Conservation (phyloP, 2,797 vertebrate species). For the Characodon lateralis region DNA sequence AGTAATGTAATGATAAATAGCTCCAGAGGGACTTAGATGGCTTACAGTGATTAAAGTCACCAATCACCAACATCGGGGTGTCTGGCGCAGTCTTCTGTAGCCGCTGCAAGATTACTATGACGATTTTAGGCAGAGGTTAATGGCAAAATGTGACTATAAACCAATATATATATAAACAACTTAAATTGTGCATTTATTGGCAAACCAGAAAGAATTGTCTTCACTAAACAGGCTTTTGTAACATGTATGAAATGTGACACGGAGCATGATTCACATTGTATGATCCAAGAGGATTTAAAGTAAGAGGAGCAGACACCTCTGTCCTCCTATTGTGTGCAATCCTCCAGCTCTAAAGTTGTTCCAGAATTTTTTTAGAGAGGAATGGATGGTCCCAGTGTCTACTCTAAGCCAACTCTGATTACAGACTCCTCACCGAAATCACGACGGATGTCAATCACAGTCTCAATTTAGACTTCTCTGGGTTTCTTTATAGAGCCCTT, state of each 20-base stretch:
- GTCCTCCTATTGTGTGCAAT: constrained; percentile 41
- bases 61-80: too few relatives aligned
- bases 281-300: constrained; percentile 19
- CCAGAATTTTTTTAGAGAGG: constrained; percentile 44
- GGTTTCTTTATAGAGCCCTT: constrained; percentile 66
- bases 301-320: constrained; percentile 42
- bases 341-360: constrained; percentile 46
- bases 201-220: not conserved
- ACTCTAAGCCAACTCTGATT: constrained; percentile 72
- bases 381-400: constrained; percentile 65
- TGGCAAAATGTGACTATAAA: too few relatives aligned
- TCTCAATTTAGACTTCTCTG: constrained; percentile 74
- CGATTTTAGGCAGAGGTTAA: too few relatives aligned
- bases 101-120: too few relatives aligned
- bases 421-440: constrained; percentile 63
- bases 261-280: constrained; percentile 27
- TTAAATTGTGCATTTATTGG: not conserved
- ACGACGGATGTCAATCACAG: constrained; percentile 70
- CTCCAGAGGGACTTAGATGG: too few relatives aligned
- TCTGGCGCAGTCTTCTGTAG: too few relatives aligned
- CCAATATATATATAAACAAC: not conserved
- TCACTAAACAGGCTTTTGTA: not conserved
- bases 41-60: too few relatives aligned
- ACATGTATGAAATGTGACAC: constrained; percentile 12
- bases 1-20: too few relatives aligned